Evolutionary conservation across 2,113 vertebrate genomes (phyloP).

Genomic region (Bubalus kerabau): DNA sequence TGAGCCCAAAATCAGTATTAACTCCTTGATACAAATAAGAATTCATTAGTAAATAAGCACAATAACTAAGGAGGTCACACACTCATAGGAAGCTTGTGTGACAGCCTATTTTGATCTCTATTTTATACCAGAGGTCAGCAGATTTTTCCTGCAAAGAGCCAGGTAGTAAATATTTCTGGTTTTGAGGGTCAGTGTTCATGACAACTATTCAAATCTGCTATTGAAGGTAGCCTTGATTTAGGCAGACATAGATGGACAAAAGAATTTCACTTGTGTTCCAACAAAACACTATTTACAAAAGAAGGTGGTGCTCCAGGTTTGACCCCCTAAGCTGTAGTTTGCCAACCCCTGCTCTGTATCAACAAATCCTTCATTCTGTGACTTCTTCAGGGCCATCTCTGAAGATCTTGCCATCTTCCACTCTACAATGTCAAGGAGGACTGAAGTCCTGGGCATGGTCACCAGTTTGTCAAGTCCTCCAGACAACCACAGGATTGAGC

Average conservation of each 20-base stretch:
- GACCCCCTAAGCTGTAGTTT: neutral
- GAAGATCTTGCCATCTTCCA: neutral
- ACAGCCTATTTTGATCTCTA: neutral
- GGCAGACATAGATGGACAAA: neutral
- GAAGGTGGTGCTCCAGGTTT: neutral
- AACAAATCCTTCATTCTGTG: neutral
- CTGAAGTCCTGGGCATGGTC: neutral
- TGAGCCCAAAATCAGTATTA: conserved; percentile 14
- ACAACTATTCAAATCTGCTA: neutral
- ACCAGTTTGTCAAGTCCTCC: neutral
- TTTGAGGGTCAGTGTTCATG: neutral
- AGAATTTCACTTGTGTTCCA: neutral
- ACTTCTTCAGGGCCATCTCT: neutral
- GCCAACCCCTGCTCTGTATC: neutral
- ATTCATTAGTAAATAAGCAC: neutral
- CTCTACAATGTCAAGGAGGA: neutral
- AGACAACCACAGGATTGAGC: neutral
- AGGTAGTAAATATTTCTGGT: neutral
- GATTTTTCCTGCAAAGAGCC: neutral
- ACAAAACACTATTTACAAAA: neutral
- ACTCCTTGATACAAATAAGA: conserved; percentile 7
- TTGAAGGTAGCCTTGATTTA: neutral
- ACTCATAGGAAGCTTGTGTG: neutral
- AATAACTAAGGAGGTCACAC: neutral
- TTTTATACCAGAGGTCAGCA: neutral